Evolutionary conservation across 2,888 invertebrate genomes (phyloP).

Genomic region (Dasypolia templi): DNA sequence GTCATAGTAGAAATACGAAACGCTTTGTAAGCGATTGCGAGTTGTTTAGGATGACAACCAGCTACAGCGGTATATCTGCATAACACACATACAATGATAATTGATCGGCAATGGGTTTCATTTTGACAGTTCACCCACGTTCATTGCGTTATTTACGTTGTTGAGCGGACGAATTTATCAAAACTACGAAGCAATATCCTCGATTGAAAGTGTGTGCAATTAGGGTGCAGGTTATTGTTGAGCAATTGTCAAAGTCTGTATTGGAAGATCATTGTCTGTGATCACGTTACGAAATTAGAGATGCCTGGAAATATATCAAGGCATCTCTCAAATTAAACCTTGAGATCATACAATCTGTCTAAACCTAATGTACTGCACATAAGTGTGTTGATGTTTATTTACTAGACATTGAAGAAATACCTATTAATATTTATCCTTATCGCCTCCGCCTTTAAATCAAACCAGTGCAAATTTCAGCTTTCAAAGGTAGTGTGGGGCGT

Average conservation of each 20-base stretch:
- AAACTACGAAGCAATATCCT: neutral
- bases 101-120: too few species aligned
- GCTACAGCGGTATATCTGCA: neutral
- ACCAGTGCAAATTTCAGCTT: conserved; percentile 55
- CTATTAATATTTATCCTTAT: neutral
- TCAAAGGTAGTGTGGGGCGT: conserved; percentile 69
- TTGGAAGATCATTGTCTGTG: neutral
- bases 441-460: conserved; percentile 43
- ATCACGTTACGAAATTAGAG: too few species aligned
- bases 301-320: neutral
- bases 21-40: neutral
- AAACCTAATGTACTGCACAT: too few species aligned
- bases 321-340: too few species aligned
- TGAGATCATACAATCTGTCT: too few species aligned
- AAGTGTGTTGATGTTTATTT: too few species aligned
- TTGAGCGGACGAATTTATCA: neutral
- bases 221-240: neutral
- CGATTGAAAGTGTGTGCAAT: too few species aligned
- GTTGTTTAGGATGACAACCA: neutral
- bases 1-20: neutral
- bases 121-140: neutral
- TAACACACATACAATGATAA: too few species aligned
- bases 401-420: neutral
- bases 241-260: neutral
- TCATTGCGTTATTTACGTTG: neutral